Percentiles rank a stretch among this genome's conserved stretches.
phyloP scores from a whole-genome alignment of 2,113 vertebrate genomes.

The Brevimyrus niger region DNA sequence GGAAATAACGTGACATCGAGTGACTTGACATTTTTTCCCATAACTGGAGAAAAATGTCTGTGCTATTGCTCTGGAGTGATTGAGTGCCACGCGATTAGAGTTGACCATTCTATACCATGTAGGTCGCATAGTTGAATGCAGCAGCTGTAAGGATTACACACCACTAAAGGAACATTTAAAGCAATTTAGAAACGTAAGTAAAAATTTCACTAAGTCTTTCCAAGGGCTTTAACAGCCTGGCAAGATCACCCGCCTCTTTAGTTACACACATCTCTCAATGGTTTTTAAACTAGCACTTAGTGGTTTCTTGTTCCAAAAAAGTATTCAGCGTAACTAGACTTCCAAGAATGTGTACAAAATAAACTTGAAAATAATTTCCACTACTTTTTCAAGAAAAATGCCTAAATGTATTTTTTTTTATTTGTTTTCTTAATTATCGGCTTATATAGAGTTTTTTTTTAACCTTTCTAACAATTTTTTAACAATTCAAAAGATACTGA shows the following conservation, averaged over 20 bases:
- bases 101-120: not conserved
- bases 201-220: constrained; percentile 6
- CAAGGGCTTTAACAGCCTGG: constrained; percentile 16
- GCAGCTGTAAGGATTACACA: not conserved
- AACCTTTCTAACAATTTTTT: no score
- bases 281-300: not conserved
- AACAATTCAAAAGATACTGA: not conserved
- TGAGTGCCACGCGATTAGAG: not conserved
- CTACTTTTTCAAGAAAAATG: not conserved
- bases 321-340: not conserved
- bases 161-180: not conserved
- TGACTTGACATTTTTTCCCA: not conserved
- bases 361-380: not conserved
- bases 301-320: constrained; percentile 3
- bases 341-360: constrained; percentile 1
- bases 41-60: not conserved
- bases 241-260: not conserved
- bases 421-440: not conserved
- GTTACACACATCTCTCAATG: not conserved
- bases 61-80: not conserved
- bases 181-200: not conserved
- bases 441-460: not conserved
- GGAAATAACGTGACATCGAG: not conserved
- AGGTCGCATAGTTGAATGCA: not conserved
- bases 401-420: not conserved